phyloP scores from a whole-genome alignment of 2,888 invertebrate species.

The Brachypterus glaber region DNA sequence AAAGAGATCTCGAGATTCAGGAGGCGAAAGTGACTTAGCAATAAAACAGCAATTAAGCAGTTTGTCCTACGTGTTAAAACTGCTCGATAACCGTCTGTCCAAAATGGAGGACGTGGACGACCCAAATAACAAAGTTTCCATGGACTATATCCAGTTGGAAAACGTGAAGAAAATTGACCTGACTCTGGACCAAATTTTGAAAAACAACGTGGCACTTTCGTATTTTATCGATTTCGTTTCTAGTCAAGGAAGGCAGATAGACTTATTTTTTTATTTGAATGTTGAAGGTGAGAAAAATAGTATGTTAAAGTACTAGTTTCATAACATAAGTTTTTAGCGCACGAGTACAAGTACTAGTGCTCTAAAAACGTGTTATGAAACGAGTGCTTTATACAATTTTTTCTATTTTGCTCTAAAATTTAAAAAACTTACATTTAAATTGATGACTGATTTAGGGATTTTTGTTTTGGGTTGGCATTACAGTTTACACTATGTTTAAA shows the following conservation, averaged over 20 bases:
- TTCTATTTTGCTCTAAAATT: too few species aligned
- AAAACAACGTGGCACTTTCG: conserved; percentile 65
- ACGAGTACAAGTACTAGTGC: too few species aligned
- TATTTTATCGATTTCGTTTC: conserved; percentile 72
- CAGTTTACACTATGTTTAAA: too few species aligned
- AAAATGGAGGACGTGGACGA: conserved; percentile 35
- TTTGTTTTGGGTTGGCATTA: too few species aligned
- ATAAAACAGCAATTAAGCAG: conserved; percentile 83
- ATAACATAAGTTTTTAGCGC: too few species aligned
- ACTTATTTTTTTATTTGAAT: conserved; percentile 69
- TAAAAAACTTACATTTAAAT: too few species aligned
- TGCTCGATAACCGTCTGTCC: conserved; percentile 52
- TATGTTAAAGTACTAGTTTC: too few species aligned
- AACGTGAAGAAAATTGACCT: conserved; percentile 43
- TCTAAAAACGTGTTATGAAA: too few species aligned
- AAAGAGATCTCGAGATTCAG: conserved; percentile 72
- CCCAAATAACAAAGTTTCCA: conserved; percentile 16
- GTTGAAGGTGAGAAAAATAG: conserved; percentile 60
- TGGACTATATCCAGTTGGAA: conserved; percentile 31
- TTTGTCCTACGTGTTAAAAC: conserved; percentile 66
- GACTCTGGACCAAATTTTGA: conserved; percentile 61
- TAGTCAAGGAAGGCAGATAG: conserved; percentile 57
- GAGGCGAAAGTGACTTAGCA: conserved; percentile 71
- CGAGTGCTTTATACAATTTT: too few species aligned
- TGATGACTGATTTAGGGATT: too few species aligned